These are phyloP conservation scores for Drosophila seguyi DNA, from an alignment of 1,140 invertebrate species.

Conservation along the genomic window DNA sequence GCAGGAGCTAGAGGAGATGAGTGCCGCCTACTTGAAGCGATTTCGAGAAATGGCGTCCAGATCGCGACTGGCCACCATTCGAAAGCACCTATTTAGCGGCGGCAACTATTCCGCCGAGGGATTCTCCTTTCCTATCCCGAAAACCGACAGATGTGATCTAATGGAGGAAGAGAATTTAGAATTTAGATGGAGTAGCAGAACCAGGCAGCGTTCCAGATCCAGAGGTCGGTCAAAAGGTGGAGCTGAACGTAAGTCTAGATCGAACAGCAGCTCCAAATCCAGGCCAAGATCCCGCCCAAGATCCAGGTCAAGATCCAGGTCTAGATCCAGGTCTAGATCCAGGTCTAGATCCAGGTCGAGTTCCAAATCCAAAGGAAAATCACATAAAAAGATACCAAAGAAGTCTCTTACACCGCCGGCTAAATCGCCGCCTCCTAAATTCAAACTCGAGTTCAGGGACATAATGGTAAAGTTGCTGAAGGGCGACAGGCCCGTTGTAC, in stretches of 20 bases:
- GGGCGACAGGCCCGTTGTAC: slow-evolving; percentile 12
- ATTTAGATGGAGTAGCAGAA: too few species aligned
- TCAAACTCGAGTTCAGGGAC: not conserved
- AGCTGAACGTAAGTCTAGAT: not conserved
- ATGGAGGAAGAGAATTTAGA: not conserved
- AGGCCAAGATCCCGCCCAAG: not conserved
- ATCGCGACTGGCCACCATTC: slow-evolving; percentile 20
- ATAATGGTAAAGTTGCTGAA: slow-evolving; percentile 28
- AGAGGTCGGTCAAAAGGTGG: not conserved
- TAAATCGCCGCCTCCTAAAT: not conserved
- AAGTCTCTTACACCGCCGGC: not conserved
- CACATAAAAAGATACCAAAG: not conserved
- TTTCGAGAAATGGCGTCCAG: slow-evolving; percentile 56
- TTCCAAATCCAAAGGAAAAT: not conserved
- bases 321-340: not conserved
- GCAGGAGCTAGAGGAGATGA: slow-evolving; percentile 46
- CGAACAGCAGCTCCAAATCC: not conserved
- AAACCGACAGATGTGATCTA: not conserved
- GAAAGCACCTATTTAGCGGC: slow-evolving; percentile 35
- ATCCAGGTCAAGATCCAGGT: not conserved
- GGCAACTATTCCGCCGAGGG: not conserved
- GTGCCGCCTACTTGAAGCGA: slow-evolving; percentile 19
- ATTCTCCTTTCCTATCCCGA: not conserved
- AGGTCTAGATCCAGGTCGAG: not conserved
- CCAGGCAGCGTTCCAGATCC: not conserved